Evolutionary conservation across 2,113 vertebrate genomes (phyloP).

Genomic region (Vulpes ferrilata): DNA sequence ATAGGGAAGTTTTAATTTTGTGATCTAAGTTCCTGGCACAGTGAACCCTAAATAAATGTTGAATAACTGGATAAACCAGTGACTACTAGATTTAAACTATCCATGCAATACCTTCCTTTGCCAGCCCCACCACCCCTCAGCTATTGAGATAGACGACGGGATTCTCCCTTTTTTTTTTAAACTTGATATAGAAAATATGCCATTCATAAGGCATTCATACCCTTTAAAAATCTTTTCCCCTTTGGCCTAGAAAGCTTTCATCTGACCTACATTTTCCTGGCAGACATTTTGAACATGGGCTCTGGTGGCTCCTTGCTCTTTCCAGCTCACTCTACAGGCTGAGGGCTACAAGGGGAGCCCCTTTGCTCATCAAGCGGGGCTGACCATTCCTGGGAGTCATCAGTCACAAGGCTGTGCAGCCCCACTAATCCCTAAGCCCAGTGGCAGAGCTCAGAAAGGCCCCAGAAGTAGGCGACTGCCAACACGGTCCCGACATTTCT

Average conservation of each 20-base stretch:
- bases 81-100: background rate
- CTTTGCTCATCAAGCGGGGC: background rate
- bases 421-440: background rate
- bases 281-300: background rate
- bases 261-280: background rate
- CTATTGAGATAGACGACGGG: background rate
- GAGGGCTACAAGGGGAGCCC: background rate
- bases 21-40: background rate
- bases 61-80: background rate
- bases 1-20: background rate
- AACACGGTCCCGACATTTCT: background rate
- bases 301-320: background rate
- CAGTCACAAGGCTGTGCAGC: background rate
- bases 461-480: background rate
- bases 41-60: background rate
- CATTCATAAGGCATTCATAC: background rate
- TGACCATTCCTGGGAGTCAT: background rate
- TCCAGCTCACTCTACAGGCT: background rate
- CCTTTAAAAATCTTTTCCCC: background rate
- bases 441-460: accelerated
- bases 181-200: background rate
- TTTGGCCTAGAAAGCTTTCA: background rate
- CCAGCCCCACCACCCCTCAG: background rate
- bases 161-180: background rate
- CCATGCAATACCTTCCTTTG: background rate